Evolutionary conservation across 1,140 invertebrate genomes (phyloP).

Genomic region (Calosoma granatense): DNA sequence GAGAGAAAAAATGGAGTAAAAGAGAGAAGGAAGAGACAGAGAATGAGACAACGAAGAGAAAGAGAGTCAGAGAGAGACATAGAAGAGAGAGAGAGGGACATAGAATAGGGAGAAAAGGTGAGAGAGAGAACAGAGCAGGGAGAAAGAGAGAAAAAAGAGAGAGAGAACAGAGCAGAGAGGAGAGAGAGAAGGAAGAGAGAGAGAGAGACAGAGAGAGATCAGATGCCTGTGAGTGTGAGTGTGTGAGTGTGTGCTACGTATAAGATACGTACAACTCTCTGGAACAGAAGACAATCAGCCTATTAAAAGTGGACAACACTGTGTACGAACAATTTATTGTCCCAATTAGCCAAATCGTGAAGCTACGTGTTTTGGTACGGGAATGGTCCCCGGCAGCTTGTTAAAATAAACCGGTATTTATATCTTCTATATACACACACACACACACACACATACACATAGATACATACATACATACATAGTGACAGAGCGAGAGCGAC

Average conservation of each 20-base stretch:
- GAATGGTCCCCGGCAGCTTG: constrained; percentile 24
- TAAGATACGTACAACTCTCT: too few relatives aligned
- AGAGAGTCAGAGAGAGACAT: background rate
- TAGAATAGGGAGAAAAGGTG: background rate
- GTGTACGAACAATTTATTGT: constrained; percentile 37
- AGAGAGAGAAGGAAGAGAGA: too few relatives aligned
- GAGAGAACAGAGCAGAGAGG: too few relatives aligned
- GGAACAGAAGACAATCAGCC: constrained; percentile 36
- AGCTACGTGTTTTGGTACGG: constrained; percentile 36
- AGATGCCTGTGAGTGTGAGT: too few relatives aligned
- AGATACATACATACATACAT: too few relatives aligned
- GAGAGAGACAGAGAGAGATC: too few relatives aligned
- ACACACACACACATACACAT: too few relatives aligned
- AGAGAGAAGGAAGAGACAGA: background rate
- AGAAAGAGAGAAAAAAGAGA: too few relatives aligned
- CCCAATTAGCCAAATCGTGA: constrained; percentile 38
- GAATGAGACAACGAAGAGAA: background rate
- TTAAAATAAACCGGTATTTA: constrained; percentile 6
- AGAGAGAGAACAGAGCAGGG: too few relatives aligned
- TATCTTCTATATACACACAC: background rate
- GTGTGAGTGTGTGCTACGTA: too few relatives aligned
- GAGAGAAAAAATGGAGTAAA: background rate
- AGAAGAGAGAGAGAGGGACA: background rate
- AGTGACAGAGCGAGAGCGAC: too few relatives aligned
- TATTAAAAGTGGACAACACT: constrained; percentile 36